Conservation (phyloP, 2,797 vertebrate genomes). For the Uromys caudimaculatus region DNA sequence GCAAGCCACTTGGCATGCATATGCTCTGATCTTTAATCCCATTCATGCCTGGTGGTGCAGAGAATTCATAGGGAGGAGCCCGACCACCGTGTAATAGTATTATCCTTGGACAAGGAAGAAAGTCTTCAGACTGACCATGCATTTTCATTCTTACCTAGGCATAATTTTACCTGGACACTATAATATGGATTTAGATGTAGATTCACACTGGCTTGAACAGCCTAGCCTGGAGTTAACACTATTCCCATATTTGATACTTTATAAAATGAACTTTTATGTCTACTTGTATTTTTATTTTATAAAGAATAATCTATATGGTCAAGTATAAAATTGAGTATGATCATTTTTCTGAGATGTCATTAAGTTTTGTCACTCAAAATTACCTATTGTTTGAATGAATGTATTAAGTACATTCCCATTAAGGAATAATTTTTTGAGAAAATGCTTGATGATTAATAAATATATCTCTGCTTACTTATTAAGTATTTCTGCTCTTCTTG, state of each 20-base stretch:
- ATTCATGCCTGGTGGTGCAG: neutral
- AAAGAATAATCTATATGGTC: slow-evolving; percentile 18
- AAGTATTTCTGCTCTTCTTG: neutral
- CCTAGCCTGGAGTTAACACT: neutral
- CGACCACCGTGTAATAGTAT: neutral
- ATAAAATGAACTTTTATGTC: neutral
- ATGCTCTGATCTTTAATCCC: neutral
- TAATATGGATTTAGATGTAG: neutral
- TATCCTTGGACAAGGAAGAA: neutral
- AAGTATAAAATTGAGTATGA: neutral
- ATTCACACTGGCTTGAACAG: neutral
- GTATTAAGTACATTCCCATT: slow-evolving; percentile 9
- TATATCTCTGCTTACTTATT: neutral
- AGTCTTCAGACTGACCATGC: neutral
- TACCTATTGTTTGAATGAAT: slow-evolving; percentile 32
- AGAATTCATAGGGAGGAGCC: neutral
- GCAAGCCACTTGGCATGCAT: neutral
- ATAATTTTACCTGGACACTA: neutral
- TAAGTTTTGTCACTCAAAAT: slow-evolving; percentile 6
- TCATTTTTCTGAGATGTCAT: slow-evolving; percentile 35
- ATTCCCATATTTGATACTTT: neutral
- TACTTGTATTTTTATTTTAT: slow-evolving; percentile 18
- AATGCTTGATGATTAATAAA: slow-evolving; percentile 42
- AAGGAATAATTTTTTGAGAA: slow-evolving; percentile 28
- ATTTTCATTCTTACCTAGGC: neutral